Percentiles rank a stretch among this genome's conserved stretches.
These are phyloP conservation scores for Cheilosia scutellata DNA, from an alignment of 2,888 invertebrate species.

Conservation along the genomic window DNA sequence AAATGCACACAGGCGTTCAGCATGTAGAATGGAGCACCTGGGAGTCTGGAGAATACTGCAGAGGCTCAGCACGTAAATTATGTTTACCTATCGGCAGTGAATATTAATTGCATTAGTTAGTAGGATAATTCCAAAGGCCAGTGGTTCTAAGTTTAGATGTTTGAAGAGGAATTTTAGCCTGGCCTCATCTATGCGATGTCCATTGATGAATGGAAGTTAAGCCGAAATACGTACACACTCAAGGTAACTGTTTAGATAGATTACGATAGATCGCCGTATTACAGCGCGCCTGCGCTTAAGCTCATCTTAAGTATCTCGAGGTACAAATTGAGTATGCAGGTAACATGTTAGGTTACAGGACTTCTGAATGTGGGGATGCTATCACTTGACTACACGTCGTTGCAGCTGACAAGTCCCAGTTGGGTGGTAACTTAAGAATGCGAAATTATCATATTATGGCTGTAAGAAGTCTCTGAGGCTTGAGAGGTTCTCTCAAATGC, in stretches of 20 bases:
- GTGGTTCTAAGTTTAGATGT: conserved; percentile 39
- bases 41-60: conserved; percentile 31
- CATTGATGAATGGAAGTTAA: conserved; percentile 42
- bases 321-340: conserved; percentile 58
- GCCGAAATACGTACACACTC: conserved; percentile 34
- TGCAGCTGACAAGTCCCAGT: conserved; percentile 43
- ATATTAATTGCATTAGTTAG: conserved; percentile 83
- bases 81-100: conserved; percentile 84
- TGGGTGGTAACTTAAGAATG: conserved; percentile 50
- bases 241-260: conserved; percentile 52
- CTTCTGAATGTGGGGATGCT: conserved; percentile 54
- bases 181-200: conserved; percentile 17
- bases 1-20: conserved; percentile 25
- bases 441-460: conserved; percentile 35
- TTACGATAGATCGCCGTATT: conserved; percentile 46
- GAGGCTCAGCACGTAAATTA: conserved; percentile 84
- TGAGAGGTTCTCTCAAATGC: background rate
- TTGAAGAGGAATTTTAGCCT: conserved; percentile 30
- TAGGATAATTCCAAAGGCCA: conserved; percentile 39
- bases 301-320: conserved; percentile 39
- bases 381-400: conserved; percentile 22
- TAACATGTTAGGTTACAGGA: conserved; percentile 49
- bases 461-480: background rate
- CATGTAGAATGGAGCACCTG: conserved; percentile 50
- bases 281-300: conserved; percentile 25